Evolutionary conservation across 2,113 vertebrate species (phyloP).

Genomic region (Rhabdomys dilectus): DNA sequence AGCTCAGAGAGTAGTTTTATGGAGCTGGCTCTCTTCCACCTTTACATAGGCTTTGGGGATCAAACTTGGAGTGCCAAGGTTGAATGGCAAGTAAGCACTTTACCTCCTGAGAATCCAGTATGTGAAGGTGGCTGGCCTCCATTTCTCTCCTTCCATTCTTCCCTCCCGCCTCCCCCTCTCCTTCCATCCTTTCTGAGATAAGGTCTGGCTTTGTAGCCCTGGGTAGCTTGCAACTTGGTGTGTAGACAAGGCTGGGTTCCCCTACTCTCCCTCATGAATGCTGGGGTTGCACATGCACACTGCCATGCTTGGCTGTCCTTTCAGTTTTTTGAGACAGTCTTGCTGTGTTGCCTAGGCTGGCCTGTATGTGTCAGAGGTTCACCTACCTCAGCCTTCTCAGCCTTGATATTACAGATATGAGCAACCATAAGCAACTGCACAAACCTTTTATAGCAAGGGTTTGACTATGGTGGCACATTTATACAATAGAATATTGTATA

Average conservation of each 20-base stretch:
- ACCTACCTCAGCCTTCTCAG: background rate
- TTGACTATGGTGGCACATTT: background rate
- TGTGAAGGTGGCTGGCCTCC: background rate
- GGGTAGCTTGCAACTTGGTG: background rate
- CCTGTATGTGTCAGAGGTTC: background rate
- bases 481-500: background rate
- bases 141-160: background rate
- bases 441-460: too few relatives aligned
- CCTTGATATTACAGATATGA: background rate
- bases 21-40: background rate
- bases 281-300: background rate
- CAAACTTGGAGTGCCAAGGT: background rate
- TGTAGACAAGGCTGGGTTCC: background rate
- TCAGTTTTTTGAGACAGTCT: background rate
- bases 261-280: background rate
- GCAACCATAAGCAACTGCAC: background rate
- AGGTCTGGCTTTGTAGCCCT: background rate
- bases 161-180: rapidly evolving
- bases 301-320: background rate
- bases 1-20: background rate
- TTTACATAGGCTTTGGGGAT: too few relatives aligned
- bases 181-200: background rate
- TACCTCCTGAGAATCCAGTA: background rate
- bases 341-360: background rate
- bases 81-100: background rate